Evolutionary conservation across 1,140 invertebrate species (phyloP).

Genomic region (Coptotermes formosanus): DNA sequence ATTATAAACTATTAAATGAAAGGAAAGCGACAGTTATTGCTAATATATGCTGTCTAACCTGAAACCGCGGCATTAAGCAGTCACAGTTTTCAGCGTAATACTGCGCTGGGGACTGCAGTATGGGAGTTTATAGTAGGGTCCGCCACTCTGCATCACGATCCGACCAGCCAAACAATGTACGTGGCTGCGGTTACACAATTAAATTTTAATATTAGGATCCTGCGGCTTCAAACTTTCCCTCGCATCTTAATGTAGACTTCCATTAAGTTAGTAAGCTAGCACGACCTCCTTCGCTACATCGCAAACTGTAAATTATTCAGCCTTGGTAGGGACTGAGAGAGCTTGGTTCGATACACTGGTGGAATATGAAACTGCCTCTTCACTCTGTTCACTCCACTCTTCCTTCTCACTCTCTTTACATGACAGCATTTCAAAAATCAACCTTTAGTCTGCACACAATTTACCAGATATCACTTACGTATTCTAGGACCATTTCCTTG

Average conservation of each 20-base stretch:
- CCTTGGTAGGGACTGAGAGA: background rate
- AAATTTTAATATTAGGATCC: slow-evolving; percentile 17
- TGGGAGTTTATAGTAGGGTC: background rate
- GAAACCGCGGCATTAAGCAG: background rate
- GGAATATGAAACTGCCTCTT: background rate
- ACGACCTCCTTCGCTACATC: background rate
- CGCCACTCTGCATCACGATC: background rate
- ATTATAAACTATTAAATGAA: no score
- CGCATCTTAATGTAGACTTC: slow-evolving; percentile 13
- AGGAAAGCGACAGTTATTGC: no score
- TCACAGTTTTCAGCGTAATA: background rate
- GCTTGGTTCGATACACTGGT: background rate
- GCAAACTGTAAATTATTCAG: slow-evolving; percentile 9
- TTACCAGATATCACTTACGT: no score
- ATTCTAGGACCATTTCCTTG: no score
- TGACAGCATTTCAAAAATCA: no score
- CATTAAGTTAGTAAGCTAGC: background rate
- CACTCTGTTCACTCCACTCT: background rate
- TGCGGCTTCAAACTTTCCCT: background rate
- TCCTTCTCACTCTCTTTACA: background rate
- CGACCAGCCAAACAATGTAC: background rate
- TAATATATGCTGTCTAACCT: background rate
- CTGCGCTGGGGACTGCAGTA: background rate
- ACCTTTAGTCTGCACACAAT: no score
- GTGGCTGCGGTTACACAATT: background rate